A percentile compares a stretch with the other conserved stretches of the same genome.
phyloP scores from a whole-genome alignment of 2,113 vertebrate species.

The Peromyscus maniculatus region DNA sequence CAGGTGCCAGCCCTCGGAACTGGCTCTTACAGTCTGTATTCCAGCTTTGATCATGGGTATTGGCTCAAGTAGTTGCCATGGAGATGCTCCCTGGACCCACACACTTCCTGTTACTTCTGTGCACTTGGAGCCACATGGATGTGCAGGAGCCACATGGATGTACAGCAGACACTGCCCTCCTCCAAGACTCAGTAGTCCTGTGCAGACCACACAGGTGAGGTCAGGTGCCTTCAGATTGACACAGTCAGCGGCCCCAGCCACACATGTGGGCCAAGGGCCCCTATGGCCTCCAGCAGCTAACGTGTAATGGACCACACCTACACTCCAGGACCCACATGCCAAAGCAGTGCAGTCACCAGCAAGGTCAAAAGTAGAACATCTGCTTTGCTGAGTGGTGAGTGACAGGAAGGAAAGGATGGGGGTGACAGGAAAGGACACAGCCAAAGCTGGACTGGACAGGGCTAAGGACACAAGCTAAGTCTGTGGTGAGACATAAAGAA shows the following conservation, averaged over 20 bases:
- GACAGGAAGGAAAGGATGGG: too few relatives aligned
- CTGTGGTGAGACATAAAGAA: too few relatives aligned
- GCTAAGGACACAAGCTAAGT: not conserved
- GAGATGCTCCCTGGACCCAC: not conserved
- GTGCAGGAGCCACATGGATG: not conserved
- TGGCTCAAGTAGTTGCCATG: slow-evolving; percentile 3
- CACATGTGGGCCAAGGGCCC: not conserved
- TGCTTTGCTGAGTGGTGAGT: not conserved
- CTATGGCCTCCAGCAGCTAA: not conserved
- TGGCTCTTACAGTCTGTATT: not conserved
- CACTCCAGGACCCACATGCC: not conserved
- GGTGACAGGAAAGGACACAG: not conserved
- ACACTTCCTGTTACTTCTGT: not conserved
- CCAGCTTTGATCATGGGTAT: not conserved
- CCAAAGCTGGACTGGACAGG: not conserved
- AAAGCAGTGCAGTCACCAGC: not conserved
- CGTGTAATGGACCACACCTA: not conserved
- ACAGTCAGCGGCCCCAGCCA: too few relatives aligned
- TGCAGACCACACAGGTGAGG: accelerated
- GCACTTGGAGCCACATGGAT: not conserved
- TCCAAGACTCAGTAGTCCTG: not conserved
- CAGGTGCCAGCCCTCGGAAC: not conserved
- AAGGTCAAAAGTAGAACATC: not conserved
- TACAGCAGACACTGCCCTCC: not conserved
- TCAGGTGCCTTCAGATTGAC: not conserved